phyloP scores from a whole-genome alignment of 1,140 invertebrate species.

The Galleria mellonella region DNA sequence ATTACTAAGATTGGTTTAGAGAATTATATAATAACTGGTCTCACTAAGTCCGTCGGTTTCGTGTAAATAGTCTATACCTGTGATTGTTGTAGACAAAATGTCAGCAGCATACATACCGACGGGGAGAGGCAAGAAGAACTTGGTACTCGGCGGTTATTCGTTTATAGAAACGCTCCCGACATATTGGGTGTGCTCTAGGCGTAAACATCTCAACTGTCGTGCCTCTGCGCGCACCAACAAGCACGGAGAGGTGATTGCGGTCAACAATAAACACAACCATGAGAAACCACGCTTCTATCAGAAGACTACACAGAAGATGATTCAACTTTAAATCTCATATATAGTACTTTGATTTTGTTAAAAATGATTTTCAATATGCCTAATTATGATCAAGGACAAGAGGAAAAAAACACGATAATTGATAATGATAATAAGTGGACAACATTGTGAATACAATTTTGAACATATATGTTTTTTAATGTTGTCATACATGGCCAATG shows the following conservation, averaged over 20 bases:
- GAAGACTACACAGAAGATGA: slow-evolving; percentile 31
- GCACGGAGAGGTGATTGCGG: slow-evolving; percentile 31
- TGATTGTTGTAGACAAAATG: slow-evolving; percentile 29
- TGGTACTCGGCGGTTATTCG: slow-evolving; percentile 43
- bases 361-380: neutral
- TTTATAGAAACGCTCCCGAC: slow-evolving; percentile 30
- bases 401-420: no score
- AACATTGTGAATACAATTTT: no score
- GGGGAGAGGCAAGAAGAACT: slow-evolving; percentile 33
- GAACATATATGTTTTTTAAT: no score
- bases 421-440: no score
- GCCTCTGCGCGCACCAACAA: slow-evolving; percentile 46
- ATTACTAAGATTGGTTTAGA: no score
- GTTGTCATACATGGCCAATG: neutral
- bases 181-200: slow-evolving; percentile 43
- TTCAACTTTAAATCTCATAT: slow-evolving; percentile 14
- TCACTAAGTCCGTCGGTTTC: no score
- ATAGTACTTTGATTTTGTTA: neutral
- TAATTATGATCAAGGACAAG: no score
- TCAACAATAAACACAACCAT: slow-evolving; percentile 38
- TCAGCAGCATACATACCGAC: slow-evolving; percentile 45
- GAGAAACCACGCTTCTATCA: slow-evolving; percentile 36
- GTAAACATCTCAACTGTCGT: slow-evolving; percentile 25
- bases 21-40: no score
- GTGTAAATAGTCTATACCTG: no score